Evolutionary conservation across 2,113 vertebrate species (phyloP), one percentile per base, ranked within the genome.

Genomic region (Suncus etruscus): DNA sequence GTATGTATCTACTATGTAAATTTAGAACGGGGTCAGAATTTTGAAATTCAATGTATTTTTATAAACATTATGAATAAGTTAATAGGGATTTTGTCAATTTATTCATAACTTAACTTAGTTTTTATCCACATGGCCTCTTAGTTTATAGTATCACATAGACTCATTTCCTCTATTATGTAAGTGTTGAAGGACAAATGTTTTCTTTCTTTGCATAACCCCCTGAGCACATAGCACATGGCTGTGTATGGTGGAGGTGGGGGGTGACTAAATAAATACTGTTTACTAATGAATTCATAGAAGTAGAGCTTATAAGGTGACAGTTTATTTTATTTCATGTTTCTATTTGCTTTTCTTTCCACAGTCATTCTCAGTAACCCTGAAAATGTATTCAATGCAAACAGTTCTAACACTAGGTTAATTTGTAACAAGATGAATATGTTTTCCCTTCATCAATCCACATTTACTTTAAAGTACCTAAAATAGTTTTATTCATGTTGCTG

Each of bases 401-500:
- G 87, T 76, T 93, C 69, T 72, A 92, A 69, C 91, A 78, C 91
- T 87, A 77, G 90, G 87, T 96, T 95, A 93, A 74, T 76, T 69
- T 54, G 68, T 63, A 89, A 24, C 81, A 93, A 87, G 2, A 39
- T 88, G 22, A 11, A 91, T 86, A 47, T 6, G 3, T 5, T 96
- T 95, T 96, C 80, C 50, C 11, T 94, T 95, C 79, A 94, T 72
- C 89, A 81, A 94, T 75, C 25, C 54, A n/a, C 50, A 94, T 94
- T 91, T 91, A 95, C 69, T 95, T 95, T 83, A 91, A 92, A 91
- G 24, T 90, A 68, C 85, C 88, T 31, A n/a, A 94, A 95, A 85
- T 89, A 86, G 39, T 91, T 93, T 45, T 66, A 79, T 89, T 96
- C 45, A 76, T 88, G 76, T 89, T 77, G 79, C 25, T 83, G 78